Percentiles rank a stretch among this genome's conserved stretches.
phyloP scores from a whole-genome alignment of 2,797 vertebrate species.

The Calcarius lapponicus region DNA sequence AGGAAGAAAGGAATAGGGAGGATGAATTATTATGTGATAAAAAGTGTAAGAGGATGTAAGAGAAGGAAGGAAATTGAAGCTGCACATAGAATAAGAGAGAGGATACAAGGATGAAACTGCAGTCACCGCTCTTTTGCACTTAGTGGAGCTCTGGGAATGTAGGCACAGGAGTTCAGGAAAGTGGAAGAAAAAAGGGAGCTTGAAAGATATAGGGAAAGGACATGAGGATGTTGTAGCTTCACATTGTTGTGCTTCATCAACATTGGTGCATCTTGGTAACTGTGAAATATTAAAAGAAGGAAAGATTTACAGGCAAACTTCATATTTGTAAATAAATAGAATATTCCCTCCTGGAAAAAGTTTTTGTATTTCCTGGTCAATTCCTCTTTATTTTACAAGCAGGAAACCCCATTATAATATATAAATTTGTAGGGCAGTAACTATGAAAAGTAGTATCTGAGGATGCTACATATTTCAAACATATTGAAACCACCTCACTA shows the following conservation, averaged over 20 bases:
- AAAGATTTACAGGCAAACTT: neutral
- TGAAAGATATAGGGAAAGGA: neutral
- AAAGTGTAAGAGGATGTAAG: neutral
- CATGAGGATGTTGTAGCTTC: neutral
- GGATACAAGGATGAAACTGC: neutral
- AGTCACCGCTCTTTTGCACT: neutral
- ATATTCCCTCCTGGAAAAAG: neutral
- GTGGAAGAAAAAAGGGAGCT: neutral
- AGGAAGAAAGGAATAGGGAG: neutral
- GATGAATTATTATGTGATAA: neutral
- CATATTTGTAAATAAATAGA: neutral
- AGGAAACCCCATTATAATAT: neutral
- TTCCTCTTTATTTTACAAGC: neutral
- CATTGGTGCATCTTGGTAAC: neutral
- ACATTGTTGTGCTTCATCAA: neutral
- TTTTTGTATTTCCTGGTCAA: neutral
- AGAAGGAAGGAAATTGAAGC: neutral
- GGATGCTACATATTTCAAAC: neutral
- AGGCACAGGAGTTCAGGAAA: neutral
- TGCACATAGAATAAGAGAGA: neutral
- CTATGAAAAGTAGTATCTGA: neutral
- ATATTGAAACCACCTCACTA: neutral
- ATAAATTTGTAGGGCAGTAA: neutral
- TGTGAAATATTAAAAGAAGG: neutral
- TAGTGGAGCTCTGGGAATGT: neutral